Evolutionary conservation across 2,797 vertebrate genomes (phyloP), one percentile per base, ranked within the genome.

Genomic region (Prunella strophiata): DNA sequence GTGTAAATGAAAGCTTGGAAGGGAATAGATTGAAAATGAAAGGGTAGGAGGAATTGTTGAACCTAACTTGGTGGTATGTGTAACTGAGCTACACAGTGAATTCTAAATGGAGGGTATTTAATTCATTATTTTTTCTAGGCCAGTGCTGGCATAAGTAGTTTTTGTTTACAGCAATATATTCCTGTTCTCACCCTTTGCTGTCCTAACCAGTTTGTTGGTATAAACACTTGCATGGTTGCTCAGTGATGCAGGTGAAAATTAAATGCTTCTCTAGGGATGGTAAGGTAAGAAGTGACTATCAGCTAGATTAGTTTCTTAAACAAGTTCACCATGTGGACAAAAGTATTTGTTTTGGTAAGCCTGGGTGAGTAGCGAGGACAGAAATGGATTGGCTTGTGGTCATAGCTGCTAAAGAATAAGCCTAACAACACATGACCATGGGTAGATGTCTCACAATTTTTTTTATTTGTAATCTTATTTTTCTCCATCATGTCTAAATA

Each of bases 261-360:
- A 88, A 83, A 13, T 52, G 22, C 68, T 89, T 89, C 61, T 89
- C 19, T 30, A 71, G 66, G 54, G 62, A 42, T 70, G 30, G 70
- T 48, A 78, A 86, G 40, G 43, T 81, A 84, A 84, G 70, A 68
- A 68, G 51, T 58, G 43, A 45, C 66, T 77, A 40, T 86, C 73
- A 57, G 26, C 15, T 74, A n/a, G 38, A 85, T 88, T 45, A 66
- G 29, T 75, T 92, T 83, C 43, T 78, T 70, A 30, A 75, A 42
- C 27, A 85, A 58, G 48, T 91, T 91, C 32, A 42, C 32, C 2
- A 18, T 34, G 82, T 88, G 73, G 54, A 78, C n/a, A 38, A 13
- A 90, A 78, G 17, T 51, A 25, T 85, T 92, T 92, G 59, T 75
- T 89, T 92, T 78, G 66, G 66, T 58, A 88, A 85, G 38, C 50